Base-by-base conservation (phyloP, 2,888 invertebrate genomes). In the Aplocera efformata region DNA sequence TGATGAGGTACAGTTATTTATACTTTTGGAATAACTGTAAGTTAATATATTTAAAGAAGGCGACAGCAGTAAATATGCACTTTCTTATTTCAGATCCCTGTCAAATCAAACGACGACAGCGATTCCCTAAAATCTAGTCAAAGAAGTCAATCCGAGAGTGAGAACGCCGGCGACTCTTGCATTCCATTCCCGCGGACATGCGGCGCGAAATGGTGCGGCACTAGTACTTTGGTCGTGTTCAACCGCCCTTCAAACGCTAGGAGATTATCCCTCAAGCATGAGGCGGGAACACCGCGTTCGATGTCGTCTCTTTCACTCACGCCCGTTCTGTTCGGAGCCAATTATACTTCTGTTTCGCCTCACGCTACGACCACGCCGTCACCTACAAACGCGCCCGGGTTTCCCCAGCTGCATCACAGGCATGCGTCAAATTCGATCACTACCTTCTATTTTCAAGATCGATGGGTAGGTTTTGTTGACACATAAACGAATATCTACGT, bases 141-240 rank as follows among this genome's bases (percentile, higher is more conserved):
- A 60, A 60, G 85, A 48, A 84, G 86, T 56, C 83, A 85, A 47
- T 88, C 88, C 0, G 88, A 88, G 44, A 79, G 86, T 48, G 88
- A 86, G 48, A 85, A 85, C 50, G 88, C 88, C 0, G 88, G 90
- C 21, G 96, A 96, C 65, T 92, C 95, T 5, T 95, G 95, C 68
- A 95, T 98, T 56, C 98, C 98, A 0, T 98, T 97, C 77, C 98
- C 98, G 0, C 90, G 96, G 36, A 98, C 98, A 0, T 97, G 96
- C 6, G 98, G 98, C 1, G 98, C 97, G 0, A 93, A 94, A 61
- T 98, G 98, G 89, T 96, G 96, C 77, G 94, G 94, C 13, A 94
- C 94, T 10, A 96, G 96, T 62, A 91, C 92, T 38, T 79, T 98
- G 41, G 96, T 97, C 0, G 95, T 95, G 53, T 98, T 98, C 79